phyloP scores from a whole-genome alignment of 2,888 invertebrate genomes.

The Digitonthophagus gazella region DNA sequence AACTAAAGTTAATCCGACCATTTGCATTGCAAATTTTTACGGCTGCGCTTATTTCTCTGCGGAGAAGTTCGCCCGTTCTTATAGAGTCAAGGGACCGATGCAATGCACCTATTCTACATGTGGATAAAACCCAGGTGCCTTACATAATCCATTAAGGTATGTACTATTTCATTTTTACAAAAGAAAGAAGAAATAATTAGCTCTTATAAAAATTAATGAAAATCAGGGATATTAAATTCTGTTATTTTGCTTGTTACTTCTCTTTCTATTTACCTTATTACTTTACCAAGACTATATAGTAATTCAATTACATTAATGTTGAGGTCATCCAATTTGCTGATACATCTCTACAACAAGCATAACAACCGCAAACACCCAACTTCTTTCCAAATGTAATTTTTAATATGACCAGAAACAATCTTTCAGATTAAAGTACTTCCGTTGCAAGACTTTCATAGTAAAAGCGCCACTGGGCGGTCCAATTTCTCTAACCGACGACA shows the following conservation, averaged over 20 bases:
- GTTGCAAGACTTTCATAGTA: too few species aligned
- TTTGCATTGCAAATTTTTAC: constrained; percentile 17
- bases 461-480: background rate
- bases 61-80: background rate
- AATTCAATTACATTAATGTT: background rate
- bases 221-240: too few species aligned
- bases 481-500: background rate
- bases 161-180: background rate
- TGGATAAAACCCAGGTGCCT: background rate
- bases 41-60: background rate
- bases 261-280: too few species aligned
- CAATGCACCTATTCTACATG: background rate
- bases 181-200: too few species aligned
- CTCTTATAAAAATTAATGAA: too few species aligned
- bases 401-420: background rate
- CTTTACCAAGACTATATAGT: too few species aligned
- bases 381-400: background rate
- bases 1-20: constrained; percentile 14
- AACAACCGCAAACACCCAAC: background rate
- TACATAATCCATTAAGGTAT: background rate
- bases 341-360: background rate
- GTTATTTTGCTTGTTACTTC: too few species aligned
- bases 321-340: background rate
- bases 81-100: background rate
- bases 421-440: background rate